phyloP scores from a whole-genome alignment of 2,113 vertebrate species.

The Cyanoliseus patagonus region DNA sequence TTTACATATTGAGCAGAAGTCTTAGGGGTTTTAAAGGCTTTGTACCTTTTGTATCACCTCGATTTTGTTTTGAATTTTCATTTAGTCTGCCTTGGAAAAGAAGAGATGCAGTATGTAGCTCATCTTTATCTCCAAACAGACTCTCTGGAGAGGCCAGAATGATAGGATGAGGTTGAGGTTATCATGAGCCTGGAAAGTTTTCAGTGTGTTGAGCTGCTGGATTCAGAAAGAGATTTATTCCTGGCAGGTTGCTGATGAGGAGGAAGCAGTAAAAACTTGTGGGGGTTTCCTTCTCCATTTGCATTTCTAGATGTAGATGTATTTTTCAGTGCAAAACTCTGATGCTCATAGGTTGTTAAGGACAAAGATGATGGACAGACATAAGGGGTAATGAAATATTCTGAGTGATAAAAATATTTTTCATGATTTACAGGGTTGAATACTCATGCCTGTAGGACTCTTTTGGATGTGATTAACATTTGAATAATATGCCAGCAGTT shows the following conservation, averaged over 20 bases:
- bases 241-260: background rate
- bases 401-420: background rate
- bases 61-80: background rate
- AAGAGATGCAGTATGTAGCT: background rate
- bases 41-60: background rate
- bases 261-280: background rate
- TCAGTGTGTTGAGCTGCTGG: background rate
- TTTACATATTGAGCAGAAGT: background rate
- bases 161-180: background rate
- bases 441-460: background rate
- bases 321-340: background rate
- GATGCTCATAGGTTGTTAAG: background rate
- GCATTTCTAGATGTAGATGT: background rate
- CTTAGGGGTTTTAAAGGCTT: background rate
- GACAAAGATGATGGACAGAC: background rate
- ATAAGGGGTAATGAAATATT: background rate
- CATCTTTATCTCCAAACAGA: background rate
- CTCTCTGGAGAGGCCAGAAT: background rate
- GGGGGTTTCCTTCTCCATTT: background rate
- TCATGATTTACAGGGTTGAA: background rate
- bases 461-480: background rate
- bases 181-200: background rate
- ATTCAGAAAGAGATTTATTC: background rate
- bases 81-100: background rate
- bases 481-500: background rate